Conservation (phyloP, 2,113 vertebrate species). For the Rhinolophus ferrumequinum region DNA sequence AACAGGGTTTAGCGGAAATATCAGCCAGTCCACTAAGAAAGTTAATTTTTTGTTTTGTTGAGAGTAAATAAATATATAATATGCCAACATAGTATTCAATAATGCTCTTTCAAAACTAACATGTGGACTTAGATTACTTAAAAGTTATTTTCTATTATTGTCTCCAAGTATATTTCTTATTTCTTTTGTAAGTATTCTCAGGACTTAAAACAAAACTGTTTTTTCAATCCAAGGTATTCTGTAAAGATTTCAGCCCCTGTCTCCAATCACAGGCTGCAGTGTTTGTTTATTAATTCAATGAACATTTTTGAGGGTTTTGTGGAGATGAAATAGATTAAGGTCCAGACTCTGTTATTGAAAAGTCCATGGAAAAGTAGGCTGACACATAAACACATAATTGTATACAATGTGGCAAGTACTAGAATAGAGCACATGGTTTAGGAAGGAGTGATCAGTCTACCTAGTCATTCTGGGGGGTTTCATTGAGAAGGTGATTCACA, state of each 20-base stretch:
- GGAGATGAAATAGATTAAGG: background rate
- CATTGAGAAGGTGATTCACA: background rate
- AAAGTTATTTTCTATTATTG: background rate
- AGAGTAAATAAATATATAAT: background rate
- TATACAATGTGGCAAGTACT: background rate
- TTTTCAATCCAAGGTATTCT: background rate
- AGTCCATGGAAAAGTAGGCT: background rate
- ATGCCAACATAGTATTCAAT: background rate
- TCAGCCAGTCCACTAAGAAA: slow-evolving; percentile 10
- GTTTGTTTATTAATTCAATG: background rate
- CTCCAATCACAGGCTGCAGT: background rate
- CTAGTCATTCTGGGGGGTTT: background rate
- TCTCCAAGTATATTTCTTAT: background rate
- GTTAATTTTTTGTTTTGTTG: background rate
- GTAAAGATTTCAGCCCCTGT: background rate
- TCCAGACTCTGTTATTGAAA: background rate
- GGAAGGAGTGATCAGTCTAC: background rate
- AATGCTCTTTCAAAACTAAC: slow-evolving; percentile 22
- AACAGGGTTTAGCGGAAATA: background rate
- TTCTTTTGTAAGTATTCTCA: slow-evolving; percentile 18
- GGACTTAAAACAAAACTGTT: slow-evolving; percentile 8
- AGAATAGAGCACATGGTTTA: background rate
- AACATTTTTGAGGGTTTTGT: background rate
- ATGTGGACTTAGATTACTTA: background rate
- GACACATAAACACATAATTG: background rate